Evolutionary conservation across 2,888 invertebrate genomes (phyloP), one percentile per base, ranked within the genome.

Genomic region (Caenorhabditis imperialis): DNA sequence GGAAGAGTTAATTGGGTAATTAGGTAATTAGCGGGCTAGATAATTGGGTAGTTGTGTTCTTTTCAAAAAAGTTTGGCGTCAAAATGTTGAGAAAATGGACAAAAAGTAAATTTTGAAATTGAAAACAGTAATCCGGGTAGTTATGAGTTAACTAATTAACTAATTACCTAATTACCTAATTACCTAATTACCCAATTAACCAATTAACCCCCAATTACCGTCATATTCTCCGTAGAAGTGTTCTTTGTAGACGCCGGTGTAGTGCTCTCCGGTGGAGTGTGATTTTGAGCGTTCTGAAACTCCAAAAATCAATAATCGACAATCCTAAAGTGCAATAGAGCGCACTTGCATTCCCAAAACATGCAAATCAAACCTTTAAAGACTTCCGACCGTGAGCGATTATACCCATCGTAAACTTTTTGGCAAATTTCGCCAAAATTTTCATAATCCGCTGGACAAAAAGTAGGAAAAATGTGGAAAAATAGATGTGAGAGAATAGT

Each of bases 341-440:
- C n/a, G n/a, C n/a, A n/a, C n/a, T n/a, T n/a, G n/a, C n/a, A n/a
- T n/a, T n/a, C n/a, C n/a, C n/a, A n/a, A n/a, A n/a, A n/a, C n/a
- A n/a, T n/a, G n/a, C n/a, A n/a, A n/a, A n/a, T n/a, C n/a, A n/a
- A n/a, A n/a, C n/a, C n/a, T n/a, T n/a, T n/a, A n/a, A n/a, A n/a
- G n/a, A n/a, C n/a, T n/a, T n/a, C n/a, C 30, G 7, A 30, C 30
- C 37, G 3, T 58, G 37, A 47, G 38, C 38, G 35, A 58, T 16
- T 35, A 58, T 27, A 20, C 38, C 47, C 45, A 47, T 37, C 10
- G 47, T 48, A 38, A 61, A 45, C 22, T 62, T 40, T 45, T 71
- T 71, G 8, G 71, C 54, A n/a, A 71, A 33, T 48, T 62, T 71
- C 5, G 61, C 54, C 25, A 71, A 50, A 30, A 71, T 51, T 71